A percentile compares a stretch with the other conserved stretches of the same genome.
Evolutionary conservation across 2,888 invertebrate species (phyloP).

Genomic region (Cephus rjabovi): DNA sequence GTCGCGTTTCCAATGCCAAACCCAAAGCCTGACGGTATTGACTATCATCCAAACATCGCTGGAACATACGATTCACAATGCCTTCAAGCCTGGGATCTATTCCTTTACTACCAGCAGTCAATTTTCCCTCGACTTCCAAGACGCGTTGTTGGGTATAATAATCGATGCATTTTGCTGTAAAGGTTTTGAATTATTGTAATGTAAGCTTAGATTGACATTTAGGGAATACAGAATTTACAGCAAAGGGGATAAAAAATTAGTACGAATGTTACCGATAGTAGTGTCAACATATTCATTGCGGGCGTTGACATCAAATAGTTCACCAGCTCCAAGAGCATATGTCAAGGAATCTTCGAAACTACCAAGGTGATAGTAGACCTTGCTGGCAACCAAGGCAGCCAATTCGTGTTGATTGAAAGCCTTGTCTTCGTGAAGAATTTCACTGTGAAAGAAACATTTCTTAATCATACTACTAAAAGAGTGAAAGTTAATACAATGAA

Average conservation of each 20-base stretch:
- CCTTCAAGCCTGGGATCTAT: constrained; percentile 89
- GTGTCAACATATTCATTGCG: constrained; percentile 97
- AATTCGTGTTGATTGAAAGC: constrained; percentile 88
- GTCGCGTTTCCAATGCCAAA: constrained; percentile 93
- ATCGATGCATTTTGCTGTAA: constrained; percentile 93
- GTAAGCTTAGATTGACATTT: background rate
- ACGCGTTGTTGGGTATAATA: constrained; percentile 92
- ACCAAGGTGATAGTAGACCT: constrained; percentile 97
- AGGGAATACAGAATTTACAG: background rate
- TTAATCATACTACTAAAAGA: background rate
- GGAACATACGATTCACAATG: constrained; percentile 98
- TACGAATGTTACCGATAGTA: constrained; percentile 75
- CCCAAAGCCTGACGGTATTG: constrained; percentile 97
- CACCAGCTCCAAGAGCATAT: constrained; percentile 96
- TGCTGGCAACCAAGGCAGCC: constrained; percentile 97
- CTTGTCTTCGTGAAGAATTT: constrained; percentile 95
- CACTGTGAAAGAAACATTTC: constrained; percentile 67
- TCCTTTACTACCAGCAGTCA: constrained; percentile 71
- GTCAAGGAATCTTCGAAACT: constrained; percentile 96
- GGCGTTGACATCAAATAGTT: constrained; percentile 94
- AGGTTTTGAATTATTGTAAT: background rate
- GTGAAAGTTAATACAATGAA: background rate
- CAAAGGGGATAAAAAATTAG: constrained; percentile 4
- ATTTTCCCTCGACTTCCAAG: constrained; percentile 77
- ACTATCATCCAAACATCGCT: constrained; percentile 92